These are phyloP conservation scores for Matsumurasca onukii DNA, from an alignment of 1,140 invertebrate genomes.

Conservation along the genomic window DNA sequence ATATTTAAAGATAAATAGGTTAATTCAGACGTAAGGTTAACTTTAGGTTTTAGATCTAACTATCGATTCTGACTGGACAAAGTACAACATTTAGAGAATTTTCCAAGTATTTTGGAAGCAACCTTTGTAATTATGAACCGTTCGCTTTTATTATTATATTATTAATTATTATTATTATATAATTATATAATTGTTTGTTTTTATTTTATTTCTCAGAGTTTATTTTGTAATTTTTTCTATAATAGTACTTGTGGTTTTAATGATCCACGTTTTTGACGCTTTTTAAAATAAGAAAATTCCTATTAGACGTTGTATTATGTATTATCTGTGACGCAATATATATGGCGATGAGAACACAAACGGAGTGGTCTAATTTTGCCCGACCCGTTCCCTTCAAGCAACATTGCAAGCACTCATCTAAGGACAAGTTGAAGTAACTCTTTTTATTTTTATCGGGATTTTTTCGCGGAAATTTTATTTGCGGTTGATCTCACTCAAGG, in stretches of 20 bases:
- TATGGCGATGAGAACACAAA: constrained; percentile 39
- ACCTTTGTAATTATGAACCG: constrained; percentile 29
- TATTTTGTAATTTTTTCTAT: constrained; percentile 41
- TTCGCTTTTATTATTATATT: constrained; percentile 34
- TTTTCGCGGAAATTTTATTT: not conserved
- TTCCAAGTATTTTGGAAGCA: constrained; percentile 40
- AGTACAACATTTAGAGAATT: constrained; percentile 41
- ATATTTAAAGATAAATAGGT: constrained; percentile 38
- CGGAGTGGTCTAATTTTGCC: constrained; percentile 23
- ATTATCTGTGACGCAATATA: constrained; percentile 38
- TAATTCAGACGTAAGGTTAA: constrained; percentile 42
- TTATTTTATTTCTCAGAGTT: constrained; percentile 41
- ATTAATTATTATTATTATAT: constrained; percentile 13
- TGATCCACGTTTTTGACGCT: constrained; percentile 38
- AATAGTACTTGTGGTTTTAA: constrained; percentile 37
- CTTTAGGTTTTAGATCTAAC: constrained; percentile 41
- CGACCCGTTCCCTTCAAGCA: constrained; percentile 28
- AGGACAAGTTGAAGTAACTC: constrained; percentile 42
- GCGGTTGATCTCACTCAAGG: constrained; percentile 23
- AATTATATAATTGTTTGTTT: constrained; percentile 39
- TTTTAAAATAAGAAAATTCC: constrained; percentile 52
- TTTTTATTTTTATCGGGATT: constrained; percentile 8
- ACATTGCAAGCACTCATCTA: constrained; percentile 39
- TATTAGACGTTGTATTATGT: constrained; percentile 43
- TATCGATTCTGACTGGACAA: constrained; percentile 38